phyloP scores from a whole-genome alignment of 2,888 invertebrate species.

The Platynereis dumerilii region DNA sequence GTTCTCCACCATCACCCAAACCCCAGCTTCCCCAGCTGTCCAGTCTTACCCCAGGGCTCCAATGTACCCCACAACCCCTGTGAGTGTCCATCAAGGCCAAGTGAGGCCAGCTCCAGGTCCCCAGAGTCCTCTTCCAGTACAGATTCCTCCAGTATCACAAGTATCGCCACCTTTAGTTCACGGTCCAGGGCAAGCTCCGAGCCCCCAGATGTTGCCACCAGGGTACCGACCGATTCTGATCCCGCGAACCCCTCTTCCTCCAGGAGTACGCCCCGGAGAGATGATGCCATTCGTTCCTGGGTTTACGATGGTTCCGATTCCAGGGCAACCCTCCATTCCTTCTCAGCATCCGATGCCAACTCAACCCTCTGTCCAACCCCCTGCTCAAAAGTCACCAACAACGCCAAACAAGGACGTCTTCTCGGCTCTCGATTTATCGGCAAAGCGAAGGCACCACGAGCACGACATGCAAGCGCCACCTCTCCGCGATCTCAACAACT shows the following conservation, averaged over 20 bases:
- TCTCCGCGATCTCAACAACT: neutral
- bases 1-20: too few relatives aligned
- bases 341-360: neutral
- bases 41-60: too few relatives aligned
- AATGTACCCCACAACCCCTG: too few relatives aligned
- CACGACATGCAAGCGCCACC: too few relatives aligned
- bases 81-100: too few relatives aligned
- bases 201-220: neutral
- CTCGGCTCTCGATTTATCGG: conserved; percentile 22
- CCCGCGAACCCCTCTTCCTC: neutral
- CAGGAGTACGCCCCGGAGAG: neutral
- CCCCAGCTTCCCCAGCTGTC: too few relatives aligned
- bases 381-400: neutral
- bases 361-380: neutral
- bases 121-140: neutral
- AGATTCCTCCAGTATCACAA: too few relatives aligned
- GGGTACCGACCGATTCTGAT: conserved; percentile 5
- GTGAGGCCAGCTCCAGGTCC: neutral
- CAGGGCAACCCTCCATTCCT: neutral
- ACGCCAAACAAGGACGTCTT: conserved; percentile 1
- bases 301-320: neutral
- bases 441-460: conserved; percentile 9
- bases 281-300: neutral
- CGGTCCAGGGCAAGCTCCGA: neutral
- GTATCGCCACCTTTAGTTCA: too few relatives aligned